These are phyloP conservation scores for Sitta europaea DNA, from an alignment of 2,113 vertebrate genomes.

Conservation along the genomic window DNA sequence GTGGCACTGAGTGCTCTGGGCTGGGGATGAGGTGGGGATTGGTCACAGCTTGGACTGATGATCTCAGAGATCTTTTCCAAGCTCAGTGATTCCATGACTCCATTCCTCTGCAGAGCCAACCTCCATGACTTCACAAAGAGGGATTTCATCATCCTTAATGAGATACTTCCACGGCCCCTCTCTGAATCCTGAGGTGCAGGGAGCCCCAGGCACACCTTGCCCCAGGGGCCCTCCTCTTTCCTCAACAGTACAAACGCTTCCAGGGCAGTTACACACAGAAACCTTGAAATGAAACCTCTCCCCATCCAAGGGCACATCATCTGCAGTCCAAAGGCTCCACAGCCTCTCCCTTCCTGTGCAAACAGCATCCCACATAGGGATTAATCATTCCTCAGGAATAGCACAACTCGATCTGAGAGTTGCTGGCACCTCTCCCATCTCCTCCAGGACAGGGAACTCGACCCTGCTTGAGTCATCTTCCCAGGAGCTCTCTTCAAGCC, in stretches of 20 bases:
- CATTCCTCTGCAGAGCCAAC: not conserved
- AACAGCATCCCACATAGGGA: not conserved
- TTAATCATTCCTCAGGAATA: not conserved
- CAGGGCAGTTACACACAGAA: not conserved
- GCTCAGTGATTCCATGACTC: not conserved
- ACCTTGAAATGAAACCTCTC: not conserved
- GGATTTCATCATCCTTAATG: not conserved
- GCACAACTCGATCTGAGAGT: not conserved
- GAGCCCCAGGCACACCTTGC: not conserved
- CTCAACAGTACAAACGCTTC: not conserved
- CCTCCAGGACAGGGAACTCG: not conserved
- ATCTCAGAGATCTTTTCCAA: not conserved
- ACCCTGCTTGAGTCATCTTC: not conserved
- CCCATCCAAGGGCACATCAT: not conserved
- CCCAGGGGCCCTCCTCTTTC: not conserved
- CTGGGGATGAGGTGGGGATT: not conserved
- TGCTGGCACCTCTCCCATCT: not conserved
- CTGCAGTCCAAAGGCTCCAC: not conserved
- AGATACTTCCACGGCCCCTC: not conserved
- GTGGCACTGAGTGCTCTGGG: not conserved
- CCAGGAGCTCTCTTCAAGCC: not conserved
- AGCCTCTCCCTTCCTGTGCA: slow-evolving; percentile 48
- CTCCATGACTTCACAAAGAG: rapidly evolving
- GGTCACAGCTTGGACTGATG: rapidly evolving
- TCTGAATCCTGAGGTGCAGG: not conserved